phyloP scores from a whole-genome alignment of 2,888 invertebrate genomes.

The Eulithis prunata region DNA sequence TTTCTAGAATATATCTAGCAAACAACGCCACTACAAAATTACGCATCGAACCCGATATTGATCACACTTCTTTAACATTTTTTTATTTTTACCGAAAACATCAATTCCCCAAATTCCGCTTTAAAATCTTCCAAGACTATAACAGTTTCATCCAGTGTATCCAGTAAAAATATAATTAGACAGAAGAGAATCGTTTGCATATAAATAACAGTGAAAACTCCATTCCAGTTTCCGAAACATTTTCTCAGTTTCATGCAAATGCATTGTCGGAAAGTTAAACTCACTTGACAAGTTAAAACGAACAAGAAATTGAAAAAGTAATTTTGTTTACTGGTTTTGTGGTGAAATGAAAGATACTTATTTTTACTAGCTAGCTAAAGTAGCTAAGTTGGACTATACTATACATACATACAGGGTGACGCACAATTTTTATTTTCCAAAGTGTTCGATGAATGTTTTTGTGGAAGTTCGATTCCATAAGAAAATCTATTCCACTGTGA shows the following conservation, averaged over 20 bases:
- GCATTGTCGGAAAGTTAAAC: conserved; percentile 54
- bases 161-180: conserved; percentile 70
- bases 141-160: conserved; percentile 41
- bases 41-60: no score
- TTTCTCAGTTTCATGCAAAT: conserved; percentile 45
- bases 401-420: no score
- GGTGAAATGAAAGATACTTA: not conserved
- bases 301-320: conserved; percentile 46
- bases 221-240: conserved; percentile 66
- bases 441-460: no score
- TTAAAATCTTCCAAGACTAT: conserved; percentile 13
- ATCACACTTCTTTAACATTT: no score
- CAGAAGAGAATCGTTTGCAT: conserved; percentile 73
- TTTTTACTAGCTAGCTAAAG: not conserved
- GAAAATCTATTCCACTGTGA: no score
- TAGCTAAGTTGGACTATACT: no score
- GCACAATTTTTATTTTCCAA: no score
- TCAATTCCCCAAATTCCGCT: conserved; percentile 1
- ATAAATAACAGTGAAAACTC: conserved; percentile 71
- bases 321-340: conserved; percentile 34
- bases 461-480: no score
- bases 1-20: no score
- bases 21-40: no score
- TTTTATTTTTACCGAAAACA: conserved; percentile 7
- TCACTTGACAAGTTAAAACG: conserved; percentile 52